Evolutionary conservation across 2,113 vertebrate genomes (phyloP), one percentile per base, ranked within the genome.

Genomic region (Podarcis raffonei): DNA sequence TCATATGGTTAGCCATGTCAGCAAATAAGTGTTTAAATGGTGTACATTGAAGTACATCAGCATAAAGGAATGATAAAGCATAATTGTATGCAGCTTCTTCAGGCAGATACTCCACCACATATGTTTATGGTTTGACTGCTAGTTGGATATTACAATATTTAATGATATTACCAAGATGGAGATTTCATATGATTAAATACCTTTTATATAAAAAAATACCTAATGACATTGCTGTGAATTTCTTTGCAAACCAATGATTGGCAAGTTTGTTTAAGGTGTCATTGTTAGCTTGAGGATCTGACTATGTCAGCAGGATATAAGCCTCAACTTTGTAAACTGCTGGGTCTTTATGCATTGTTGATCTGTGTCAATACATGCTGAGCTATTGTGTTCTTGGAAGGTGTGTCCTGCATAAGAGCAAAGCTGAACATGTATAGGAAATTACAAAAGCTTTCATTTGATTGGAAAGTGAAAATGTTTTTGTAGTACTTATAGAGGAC

Each of bases 361-460:
- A 20, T 77, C 1, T 74, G 84, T 78, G 86, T 48, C 93, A 95
- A 91, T 97, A 96, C 96, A 97, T 97, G 94, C 94, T 96, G 93
- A 94, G 94, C 95, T 92, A 97, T 98, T 97, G 97, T 98, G 97
- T 98, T 97, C 92, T 90, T 75, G 0, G 57, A 95, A 97, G 97
- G 97, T 90, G 97, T 98, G 97, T 89, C 95, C 91, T 90, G 91
- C 95, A 94, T 95, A 93, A 96, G 95, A 93, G 91, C 89, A 91
- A 94, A 96, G 95, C 93, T 37, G 92, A 87, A 84, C 82, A 15
- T 91, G 92, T 92, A 86, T 93, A 96, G 94, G 93, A 95, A 95
- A 89, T 32, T 62, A 91, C 90, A 92, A 94, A 90, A 65, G 89
- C 87, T 90, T 90, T 92, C 86, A 89, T 94, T 95, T 95, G 90